phyloP scores from a whole-genome alignment of 2,113 vertebrate genomes.

The Gymnorhina tibicen region DNA sequence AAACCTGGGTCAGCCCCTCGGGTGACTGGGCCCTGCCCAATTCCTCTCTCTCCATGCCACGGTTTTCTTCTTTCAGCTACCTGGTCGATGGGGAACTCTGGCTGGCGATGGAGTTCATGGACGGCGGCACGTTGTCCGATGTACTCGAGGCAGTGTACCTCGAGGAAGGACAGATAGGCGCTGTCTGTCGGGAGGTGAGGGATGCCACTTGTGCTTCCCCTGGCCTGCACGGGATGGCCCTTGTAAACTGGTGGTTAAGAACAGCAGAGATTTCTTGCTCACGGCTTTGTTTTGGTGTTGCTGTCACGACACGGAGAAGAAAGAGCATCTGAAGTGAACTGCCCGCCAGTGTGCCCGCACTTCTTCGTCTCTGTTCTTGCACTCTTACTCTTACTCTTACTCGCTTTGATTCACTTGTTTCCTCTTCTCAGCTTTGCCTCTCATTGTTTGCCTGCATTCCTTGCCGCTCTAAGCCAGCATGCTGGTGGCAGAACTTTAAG shows the following conservation, averaged over 20 bases:
- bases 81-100: background rate
- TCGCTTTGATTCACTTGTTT: background rate
- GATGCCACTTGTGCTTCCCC: background rate
- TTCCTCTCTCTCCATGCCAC: background rate
- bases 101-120: background rate
- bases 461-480: no score
- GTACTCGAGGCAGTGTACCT: background rate
- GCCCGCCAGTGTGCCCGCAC: background rate
- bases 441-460: no score
- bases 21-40: background rate
- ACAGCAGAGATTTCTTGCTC: background rate
- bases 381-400: fast-evolving
- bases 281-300: background rate
- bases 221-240: background rate
- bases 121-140: background rate
- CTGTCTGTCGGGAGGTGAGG: background rate
- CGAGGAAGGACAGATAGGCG: background rate
- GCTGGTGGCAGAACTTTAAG: background rate
- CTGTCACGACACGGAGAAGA: background rate
- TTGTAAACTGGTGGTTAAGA: background rate
- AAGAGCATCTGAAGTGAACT: background rate
- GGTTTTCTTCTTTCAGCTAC: background rate
- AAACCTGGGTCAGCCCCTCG: background rate
- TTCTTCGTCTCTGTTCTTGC: background rate
- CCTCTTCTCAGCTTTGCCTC: background rate